Evolutionary conservation across 2,797 vertebrate species (phyloP).

Genomic region (Oryzias dopingdopingensis): DNA sequence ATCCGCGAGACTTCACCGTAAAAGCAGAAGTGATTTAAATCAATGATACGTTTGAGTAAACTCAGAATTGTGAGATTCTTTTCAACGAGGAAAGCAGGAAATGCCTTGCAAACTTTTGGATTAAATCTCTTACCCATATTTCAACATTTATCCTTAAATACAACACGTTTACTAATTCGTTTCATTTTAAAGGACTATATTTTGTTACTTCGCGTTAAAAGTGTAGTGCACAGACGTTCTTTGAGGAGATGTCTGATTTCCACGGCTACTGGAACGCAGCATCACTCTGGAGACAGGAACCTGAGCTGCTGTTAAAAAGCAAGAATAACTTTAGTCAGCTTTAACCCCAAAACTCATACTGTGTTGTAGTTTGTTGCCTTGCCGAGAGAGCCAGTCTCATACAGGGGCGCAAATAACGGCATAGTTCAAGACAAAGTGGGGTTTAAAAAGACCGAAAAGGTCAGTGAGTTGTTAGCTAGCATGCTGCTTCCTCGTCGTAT

Average conservation of each 20-base stretch:
- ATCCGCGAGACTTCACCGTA: no score
- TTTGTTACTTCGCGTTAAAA: no score
- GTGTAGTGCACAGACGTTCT: not conserved
- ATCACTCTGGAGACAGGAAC: not conserved
- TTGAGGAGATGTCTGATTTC: not conserved
- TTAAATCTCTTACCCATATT: no score
- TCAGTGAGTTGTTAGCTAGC: constrained; percentile 28
- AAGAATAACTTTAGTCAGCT: not conserved
- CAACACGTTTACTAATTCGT: no score
- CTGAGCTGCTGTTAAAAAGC: not conserved
- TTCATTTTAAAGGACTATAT: no score
- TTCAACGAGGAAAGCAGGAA: no score
- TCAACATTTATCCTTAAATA: no score
- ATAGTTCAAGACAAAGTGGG: not conserved
- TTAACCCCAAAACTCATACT: not conserved
- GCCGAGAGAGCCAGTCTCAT: not conserved
- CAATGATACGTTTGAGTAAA: no score
- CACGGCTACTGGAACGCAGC: not conserved
- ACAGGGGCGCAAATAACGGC: not conserved
- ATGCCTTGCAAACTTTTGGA: no score
- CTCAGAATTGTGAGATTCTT: no score
- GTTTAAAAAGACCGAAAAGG: not conserved
- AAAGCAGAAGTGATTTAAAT: no score
- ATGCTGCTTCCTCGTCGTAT: constrained; percentile 41
- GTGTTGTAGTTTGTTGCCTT: not conserved